Percentiles rank a stretch among this genome's conserved stretches.
phyloP scores from a whole-genome alignment of 2,797 vertebrate genomes.

The Poeciliopsis paucimaculata region DNA sequence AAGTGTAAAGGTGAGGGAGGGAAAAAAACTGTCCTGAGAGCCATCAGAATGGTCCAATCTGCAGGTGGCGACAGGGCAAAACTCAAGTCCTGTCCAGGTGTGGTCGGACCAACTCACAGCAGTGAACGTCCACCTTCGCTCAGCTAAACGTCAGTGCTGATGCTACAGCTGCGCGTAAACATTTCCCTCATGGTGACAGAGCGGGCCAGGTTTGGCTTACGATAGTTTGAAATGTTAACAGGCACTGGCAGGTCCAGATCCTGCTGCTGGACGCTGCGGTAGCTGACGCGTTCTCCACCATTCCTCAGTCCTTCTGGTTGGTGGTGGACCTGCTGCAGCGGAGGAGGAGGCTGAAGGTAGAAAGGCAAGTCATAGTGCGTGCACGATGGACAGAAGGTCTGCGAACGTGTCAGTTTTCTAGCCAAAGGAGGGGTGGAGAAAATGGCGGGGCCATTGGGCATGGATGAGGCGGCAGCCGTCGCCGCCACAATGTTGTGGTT shows the following conservation, averaged over 20 bases:
- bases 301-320: slow-evolving; percentile 89
- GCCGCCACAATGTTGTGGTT: slow-evolving; percentile 92
- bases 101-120: slow-evolving; percentile 17
- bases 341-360: slow-evolving; percentile 88
- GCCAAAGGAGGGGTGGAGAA: slow-evolving; percentile 85
- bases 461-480: slow-evolving; percentile 85
- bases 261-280: slow-evolving; percentile 88
- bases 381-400: slow-evolving; percentile 89
- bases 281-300: slow-evolving; percentile 89
- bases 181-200: slow-evolving; percentile 95
- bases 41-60: slow-evolving; percentile 57
- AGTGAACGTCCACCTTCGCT: neutral
- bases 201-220: slow-evolving; percentile 90
- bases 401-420: slow-evolving; percentile 84
- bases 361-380: slow-evolving; percentile 91
- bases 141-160: slow-evolving; percentile 95
- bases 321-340: slow-evolving; percentile 67
- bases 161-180: slow-evolving; percentile 94
- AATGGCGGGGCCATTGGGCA: slow-evolving; percentile 89
- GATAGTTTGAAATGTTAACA: slow-evolving; percentile 83
- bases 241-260: slow-evolving; percentile 85
- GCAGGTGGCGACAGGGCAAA: slow-evolving; percentile 41
- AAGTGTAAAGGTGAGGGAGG: slow-evolving; percentile 48
- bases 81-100: slow-evolving; percentile 28
- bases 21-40: slow-evolving; percentile 69